Evolutionary conservation across 2,113 vertebrate genomes (phyloP).

Genomic region (Centropristis striata): DNA sequence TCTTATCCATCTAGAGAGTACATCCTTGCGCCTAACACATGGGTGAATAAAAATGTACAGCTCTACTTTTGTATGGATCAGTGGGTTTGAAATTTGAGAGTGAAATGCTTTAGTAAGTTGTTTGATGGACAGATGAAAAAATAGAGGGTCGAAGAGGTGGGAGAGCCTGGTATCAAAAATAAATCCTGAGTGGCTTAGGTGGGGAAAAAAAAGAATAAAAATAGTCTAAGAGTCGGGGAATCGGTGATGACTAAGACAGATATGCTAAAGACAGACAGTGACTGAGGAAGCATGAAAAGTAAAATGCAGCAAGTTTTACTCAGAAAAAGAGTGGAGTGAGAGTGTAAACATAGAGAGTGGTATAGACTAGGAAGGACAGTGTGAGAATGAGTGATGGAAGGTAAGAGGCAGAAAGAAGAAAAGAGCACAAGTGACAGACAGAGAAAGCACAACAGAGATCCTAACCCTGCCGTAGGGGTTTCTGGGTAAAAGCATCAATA

Average conservation of each 20-base stretch:
- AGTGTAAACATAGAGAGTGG: background rate
- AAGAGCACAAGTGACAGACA: slow-evolving; percentile 40
- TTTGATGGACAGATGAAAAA: background rate
- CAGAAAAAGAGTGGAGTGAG: background rate
- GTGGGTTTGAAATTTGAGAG: background rate
- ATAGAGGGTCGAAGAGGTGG: background rate
- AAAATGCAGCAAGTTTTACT: background rate
- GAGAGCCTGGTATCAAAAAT: background rate
- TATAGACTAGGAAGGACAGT: slow-evolving; percentile 11
- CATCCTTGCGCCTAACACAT: background rate
- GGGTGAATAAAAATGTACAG: background rate
- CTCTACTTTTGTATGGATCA: background rate
- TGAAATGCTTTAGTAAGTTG: background rate
- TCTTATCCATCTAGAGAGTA: too few relatives aligned
- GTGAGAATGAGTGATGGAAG: slow-evolving; percentile 37
- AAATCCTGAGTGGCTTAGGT: background rate
- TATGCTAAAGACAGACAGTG: background rate
- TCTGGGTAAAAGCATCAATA: slow-evolving; percentile 75
- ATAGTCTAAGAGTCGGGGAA: background rate
- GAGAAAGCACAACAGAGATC: slow-evolving; percentile 61
- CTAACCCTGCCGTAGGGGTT: slow-evolving; percentile 52
- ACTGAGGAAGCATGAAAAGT: background rate
- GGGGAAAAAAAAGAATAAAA: background rate
- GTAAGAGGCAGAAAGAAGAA: background rate
- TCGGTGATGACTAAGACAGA: background rate